Evolutionary conservation across 2,113 vertebrate species (phyloP).

Genomic region (Steatornis caripensis): DNA sequence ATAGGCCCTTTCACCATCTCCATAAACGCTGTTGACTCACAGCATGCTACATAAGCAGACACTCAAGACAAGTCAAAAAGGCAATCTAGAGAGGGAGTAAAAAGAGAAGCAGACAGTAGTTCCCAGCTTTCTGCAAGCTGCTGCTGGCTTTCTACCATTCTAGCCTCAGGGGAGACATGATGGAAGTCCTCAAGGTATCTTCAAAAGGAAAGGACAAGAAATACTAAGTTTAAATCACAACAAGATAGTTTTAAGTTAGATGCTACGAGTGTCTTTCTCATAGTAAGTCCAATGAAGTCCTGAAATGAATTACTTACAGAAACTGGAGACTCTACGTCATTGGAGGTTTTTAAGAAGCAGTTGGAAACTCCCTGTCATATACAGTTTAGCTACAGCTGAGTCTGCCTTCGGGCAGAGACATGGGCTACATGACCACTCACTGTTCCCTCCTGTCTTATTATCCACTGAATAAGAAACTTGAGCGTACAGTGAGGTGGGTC

Average conservation of each 20-base stretch:
- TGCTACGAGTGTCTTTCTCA: neutral
- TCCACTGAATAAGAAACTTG: neutral
- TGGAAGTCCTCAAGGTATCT: neutral
- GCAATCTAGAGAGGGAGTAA: neutral
- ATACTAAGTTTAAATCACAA: neutral
- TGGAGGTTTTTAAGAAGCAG: neutral
- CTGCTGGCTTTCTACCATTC: neutral
- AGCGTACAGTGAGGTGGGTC: too few relatives aligned
- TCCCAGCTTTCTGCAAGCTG: neutral
- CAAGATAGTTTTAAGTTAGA: neutral
- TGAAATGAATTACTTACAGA: neutral
- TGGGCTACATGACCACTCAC: accelerated
- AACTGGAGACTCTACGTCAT: neutral
- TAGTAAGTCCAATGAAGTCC: neutral
- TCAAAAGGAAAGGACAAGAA: neutral
- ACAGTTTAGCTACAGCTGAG: neutral
- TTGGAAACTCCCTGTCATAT: neutral
- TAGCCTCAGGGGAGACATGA: neutral
- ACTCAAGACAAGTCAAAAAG: neutral
- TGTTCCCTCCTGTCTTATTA: neutral
- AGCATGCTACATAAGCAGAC: neutral
- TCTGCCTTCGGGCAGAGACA: neutral
- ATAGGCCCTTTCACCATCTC: neutral
- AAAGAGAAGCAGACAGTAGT: neutral
- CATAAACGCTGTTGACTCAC: neutral